Base-by-base conservation (phyloP, 1,140 invertebrate genomes). In the Pentalonia nigronervosa region DNA sequence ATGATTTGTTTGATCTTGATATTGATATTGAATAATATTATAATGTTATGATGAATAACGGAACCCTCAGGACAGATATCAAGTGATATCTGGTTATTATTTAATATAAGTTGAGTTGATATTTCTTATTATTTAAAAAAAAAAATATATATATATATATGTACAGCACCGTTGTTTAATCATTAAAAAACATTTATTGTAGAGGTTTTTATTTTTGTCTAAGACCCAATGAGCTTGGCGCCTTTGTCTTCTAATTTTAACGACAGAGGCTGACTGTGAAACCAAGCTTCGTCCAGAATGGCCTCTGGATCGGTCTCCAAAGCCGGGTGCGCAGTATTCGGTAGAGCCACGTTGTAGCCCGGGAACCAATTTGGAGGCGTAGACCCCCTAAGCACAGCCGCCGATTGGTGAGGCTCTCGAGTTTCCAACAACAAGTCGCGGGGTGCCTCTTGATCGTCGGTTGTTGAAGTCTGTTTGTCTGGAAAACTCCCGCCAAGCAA, bases 221-320 rank as follows among this genome's bases (percentile, higher is more conserved):
- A 91, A 47, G 91, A 93, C 21, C 91, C 91, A 41, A 93, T 93
- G 20, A 93, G 91, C 45, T 93, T 93, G 7, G 91, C 91, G 14
- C 91, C 91, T 9, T 93, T 93, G 0, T 83, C 48, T 36, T 93
- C 91, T 20, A 93, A 36, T 25, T 93, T 50, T 23, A 93, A n/a
- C 14, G 81, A n/a, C 81, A 93, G 14, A 3, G 91, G 91, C 23
- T 93, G 91, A 45, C 91, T 93, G 8, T 93, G 91, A 30, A 93
- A 93, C 91, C 91, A 93, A 4, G 91, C 91, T 45, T 93, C 76
- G 11, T 93, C 91, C 23, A 93, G 14, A 23, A 93, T 17, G 14
- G 23, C 0, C 41, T 83, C 91, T 20, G 91, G 91, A 21, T 93
- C 91, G 34, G 3, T 41, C 14, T 36, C 81, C 34, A 93, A 14